phyloP scores from a whole-genome alignment of 2,113 vertebrate genomes.

The human region DNA sequence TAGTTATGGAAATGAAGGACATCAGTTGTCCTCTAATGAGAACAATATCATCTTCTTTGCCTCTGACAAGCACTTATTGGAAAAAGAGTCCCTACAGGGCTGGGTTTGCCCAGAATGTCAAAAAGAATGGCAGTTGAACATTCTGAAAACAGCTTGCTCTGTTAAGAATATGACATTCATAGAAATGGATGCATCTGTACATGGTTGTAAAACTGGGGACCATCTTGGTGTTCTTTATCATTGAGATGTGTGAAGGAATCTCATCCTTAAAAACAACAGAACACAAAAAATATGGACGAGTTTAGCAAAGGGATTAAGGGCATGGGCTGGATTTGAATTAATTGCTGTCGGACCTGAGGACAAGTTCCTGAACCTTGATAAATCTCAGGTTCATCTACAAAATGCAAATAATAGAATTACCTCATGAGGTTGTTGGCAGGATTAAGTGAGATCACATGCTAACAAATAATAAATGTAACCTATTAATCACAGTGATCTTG shows the following conservation, averaged over 20 bases:
- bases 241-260: not conserved
- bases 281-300: not conserved
- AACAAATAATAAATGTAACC: slow-evolving; percentile 33
- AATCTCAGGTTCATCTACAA: not conserved
- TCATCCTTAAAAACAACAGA: not conserved
- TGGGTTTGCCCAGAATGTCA: not conserved
- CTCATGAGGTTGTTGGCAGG: not conserved
- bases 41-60: not conserved
- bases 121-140: not conserved
- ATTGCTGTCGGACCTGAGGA: not conserved
- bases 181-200: not conserved
- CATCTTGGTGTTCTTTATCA: not conserved
- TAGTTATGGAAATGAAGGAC: not conserved
- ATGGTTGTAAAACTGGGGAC: not conserved
- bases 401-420: slow-evolving; percentile 6
- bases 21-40: not conserved
- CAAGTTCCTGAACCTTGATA: not conserved
- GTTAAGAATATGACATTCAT: not conserved
- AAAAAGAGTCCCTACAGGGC: not conserved
- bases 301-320: not conserved
- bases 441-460: not conserved
- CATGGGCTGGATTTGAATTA: not conserved
- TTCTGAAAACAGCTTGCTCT: not conserved
- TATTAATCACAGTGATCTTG: not conserved
- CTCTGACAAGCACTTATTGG: not conserved